Conservation (phyloP, 2,888 invertebrate species). For the Bimastos eiseni region DNA sequence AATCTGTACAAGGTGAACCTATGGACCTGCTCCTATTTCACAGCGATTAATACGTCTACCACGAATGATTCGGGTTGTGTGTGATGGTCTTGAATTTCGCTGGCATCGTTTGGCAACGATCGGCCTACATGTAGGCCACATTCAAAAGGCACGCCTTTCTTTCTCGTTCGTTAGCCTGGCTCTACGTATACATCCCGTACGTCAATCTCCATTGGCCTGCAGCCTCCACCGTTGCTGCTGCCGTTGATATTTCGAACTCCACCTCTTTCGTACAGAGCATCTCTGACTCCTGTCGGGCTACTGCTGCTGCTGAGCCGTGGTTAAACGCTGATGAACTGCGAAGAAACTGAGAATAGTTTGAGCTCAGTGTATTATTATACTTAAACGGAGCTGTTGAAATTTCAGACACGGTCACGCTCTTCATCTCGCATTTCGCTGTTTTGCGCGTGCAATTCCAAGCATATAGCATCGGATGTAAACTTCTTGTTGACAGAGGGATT, state of each 20-base stretch:
- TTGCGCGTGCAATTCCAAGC: not conserved
- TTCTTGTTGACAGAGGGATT: not conserved
- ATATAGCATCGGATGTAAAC: not conserved
- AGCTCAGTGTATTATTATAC: not conserved
- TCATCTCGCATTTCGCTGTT: not conserved
- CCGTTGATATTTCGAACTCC: not conserved
- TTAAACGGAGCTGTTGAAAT: not conserved
- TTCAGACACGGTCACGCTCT: not conserved
- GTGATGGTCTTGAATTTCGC: not conserved
- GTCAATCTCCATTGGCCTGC: not conserved
- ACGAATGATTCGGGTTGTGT: not conserved
- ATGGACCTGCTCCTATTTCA: too few species aligned
- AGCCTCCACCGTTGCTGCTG: not conserved
- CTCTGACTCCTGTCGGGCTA: not conserved
- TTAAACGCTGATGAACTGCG: not conserved
- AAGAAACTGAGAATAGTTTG: not conserved
- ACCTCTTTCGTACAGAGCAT: not conserved
- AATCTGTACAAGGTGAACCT: too few species aligned
- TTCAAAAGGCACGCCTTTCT: conserved; percentile 9
- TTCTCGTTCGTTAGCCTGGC: not conserved
- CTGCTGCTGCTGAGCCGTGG: not conserved
- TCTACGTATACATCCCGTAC: not conserved
- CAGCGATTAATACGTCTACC: too few species aligned
- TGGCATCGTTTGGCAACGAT: not conserved
- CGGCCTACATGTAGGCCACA: not conserved